Evolutionary conservation across 2,113 vertebrate genomes (phyloP), one percentile per base, ranked within the genome.

Genomic region (Donacobius atricapilla): DNA sequence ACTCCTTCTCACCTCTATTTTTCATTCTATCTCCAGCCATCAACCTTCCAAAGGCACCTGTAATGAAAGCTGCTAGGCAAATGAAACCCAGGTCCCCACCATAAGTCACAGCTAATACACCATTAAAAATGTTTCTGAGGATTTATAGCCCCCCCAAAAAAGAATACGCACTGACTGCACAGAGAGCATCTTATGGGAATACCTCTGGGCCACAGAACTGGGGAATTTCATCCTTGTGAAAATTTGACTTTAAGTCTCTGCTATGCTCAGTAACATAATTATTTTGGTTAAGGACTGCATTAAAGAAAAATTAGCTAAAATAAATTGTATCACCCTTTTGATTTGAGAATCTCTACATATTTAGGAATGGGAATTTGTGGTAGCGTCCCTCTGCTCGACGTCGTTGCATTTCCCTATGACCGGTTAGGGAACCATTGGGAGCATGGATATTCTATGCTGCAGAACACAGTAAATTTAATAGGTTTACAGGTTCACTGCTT

Each of bases 1-100:
- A 87, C 64, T 87, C 64, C 83, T 82, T 90, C 65, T 89, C 53
- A 87, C 48, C 40, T 89, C 76, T 90, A 48, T 69, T 95, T 95
- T 93, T 95, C 18, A 88, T 86, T 88, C 70, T 80, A 30, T 72
- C 73, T 72, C 39, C 53, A 90, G 50, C 42, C 66, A 69, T 77
- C 57, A 85, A 8, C 70, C 45, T 83, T 91, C 35, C 45, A 90
- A 85, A 95, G 45, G 20, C 45, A 93, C 70, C 80, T 83, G 66
- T 20, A 94, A 93, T 85, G 87, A 93, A 91, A 90, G 31, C 42
- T 65, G 47, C 89, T 11, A 81, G 56, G 24, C 51, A 91, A 95
- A 81, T 56, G 44, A 85, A 89, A 75, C 16, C 77, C 68, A 9
- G 48, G 45, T 83, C 31, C 51, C 24, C 30, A 85, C 22, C 33